Evolutionary conservation across 2,797 vertebrate genomes (phyloP).

Genomic region (Apogon talboti): DNA sequence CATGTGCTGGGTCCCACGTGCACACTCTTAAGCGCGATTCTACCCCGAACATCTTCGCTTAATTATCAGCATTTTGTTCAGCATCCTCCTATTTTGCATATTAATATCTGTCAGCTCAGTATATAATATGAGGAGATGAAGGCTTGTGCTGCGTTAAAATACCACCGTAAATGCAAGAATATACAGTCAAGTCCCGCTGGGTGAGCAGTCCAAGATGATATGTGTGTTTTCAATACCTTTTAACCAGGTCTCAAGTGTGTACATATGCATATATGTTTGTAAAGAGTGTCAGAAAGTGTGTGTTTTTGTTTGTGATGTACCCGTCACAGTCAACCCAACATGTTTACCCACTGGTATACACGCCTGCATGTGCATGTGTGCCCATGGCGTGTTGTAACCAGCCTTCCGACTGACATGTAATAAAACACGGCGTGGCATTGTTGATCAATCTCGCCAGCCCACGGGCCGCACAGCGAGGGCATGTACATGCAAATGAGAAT

Average conservation of each 20-base stretch:
- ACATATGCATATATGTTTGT: slow-evolving; percentile 40
- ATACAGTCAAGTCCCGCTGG: slow-evolving; percentile 48
- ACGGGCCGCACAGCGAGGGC: slow-evolving; percentile 93
- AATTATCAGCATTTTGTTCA: slow-evolving; percentile 90
- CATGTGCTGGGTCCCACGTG: slow-evolving; percentile 87
- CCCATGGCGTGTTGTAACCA: slow-evolving; percentile 57
- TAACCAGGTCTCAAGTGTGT: slow-evolving; percentile 60
- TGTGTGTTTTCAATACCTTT: slow-evolving; percentile 62
- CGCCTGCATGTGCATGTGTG: slow-evolving; percentile 18
- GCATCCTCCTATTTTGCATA: slow-evolving; percentile 86
- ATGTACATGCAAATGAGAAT: slow-evolving; percentile 99
- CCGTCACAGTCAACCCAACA: slow-evolving; percentile 15
- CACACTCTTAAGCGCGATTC: slow-evolving; percentile 85
- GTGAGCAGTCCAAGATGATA: slow-evolving; percentile 43
- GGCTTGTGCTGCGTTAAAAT: slow-evolving; percentile 57
- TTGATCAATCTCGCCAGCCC: slow-evolving; percentile 94
- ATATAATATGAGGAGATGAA: slow-evolving; percentile 69
- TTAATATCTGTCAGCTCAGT: slow-evolving; percentile 84
- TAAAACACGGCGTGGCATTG: slow-evolving; percentile 93
- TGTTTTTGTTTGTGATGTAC: slow-evolving; percentile 38
- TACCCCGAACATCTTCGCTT: slow-evolving; percentile 86
- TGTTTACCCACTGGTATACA: slow-evolving; percentile 29
- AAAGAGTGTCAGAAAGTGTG: slow-evolving; percentile 39
- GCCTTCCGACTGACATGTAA: slow-evolving; percentile 84
- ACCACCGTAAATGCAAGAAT: slow-evolving; percentile 37